Evolutionary conservation across 2,888 invertebrate genomes (phyloP).

Genomic region (Sipha maydis): DNA sequence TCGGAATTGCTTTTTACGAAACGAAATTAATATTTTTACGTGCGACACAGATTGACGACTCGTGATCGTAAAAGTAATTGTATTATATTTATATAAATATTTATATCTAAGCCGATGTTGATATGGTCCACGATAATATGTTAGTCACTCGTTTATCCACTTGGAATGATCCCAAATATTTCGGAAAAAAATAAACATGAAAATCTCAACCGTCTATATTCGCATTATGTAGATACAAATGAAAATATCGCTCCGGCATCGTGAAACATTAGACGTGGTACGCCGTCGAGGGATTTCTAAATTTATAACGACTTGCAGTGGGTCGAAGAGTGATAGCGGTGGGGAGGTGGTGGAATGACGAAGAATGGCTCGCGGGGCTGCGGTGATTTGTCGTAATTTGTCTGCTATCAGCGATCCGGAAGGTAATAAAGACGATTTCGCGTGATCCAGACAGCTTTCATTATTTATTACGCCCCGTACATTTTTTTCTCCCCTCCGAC

Average conservation of each 20-base stretch:
- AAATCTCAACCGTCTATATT: not conserved
- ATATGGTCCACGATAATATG: not conserved
- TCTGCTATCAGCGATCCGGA: constrained; percentile 45
- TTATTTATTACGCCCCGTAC: constrained; percentile 21
- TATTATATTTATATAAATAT: not conserved
- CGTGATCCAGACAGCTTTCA: constrained; percentile 45
- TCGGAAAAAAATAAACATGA: not conserved
- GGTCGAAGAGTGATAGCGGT: no score
- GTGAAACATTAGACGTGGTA: not conserved
- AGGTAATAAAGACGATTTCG: constrained; percentile 55
- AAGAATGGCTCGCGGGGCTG: not conserved
- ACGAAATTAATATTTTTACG: not conserved
- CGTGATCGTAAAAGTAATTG: no score
- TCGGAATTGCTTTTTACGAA: not conserved
- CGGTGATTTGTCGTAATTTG: constrained; percentile 47
- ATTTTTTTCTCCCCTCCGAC: not conserved
- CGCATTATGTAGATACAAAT: not conserved
- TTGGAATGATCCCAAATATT: constrained; percentile 2
- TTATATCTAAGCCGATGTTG: not conserved
- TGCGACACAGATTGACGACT: not conserved
- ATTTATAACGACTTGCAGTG: not conserved
- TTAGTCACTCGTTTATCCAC: not conserved
- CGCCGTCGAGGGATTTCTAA: constrained; percentile 15
- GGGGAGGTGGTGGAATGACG: not conserved
- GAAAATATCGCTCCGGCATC: not conserved